Percentiles rank a stretch among this genome's conserved stretches.
Conservation (phyloP, 1,140 invertebrate species). For the Brachionus rubens region DNA sequence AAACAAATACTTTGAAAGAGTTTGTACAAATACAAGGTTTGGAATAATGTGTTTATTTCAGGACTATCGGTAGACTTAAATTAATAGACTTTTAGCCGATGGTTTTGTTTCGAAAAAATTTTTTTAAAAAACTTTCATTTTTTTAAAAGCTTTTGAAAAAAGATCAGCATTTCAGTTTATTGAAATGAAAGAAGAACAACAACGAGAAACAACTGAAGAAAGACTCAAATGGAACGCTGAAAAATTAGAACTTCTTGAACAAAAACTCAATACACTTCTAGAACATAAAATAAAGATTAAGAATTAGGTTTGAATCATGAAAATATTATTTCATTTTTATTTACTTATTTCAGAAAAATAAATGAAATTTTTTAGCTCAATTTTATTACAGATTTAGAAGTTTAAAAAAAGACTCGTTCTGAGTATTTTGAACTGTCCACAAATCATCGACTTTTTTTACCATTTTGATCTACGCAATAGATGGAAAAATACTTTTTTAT, state of each 20-base stretch:
- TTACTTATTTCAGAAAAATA: too few species aligned
- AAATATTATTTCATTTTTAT: not conserved
- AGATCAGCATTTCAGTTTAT: not conserved
- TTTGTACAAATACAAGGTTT: too few species aligned
- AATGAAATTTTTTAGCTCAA: too few species aligned
- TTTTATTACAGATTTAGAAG: too few species aligned
- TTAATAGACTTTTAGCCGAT: not conserved
- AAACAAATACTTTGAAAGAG: too few species aligned
- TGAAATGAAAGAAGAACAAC: conserved; percentile 24
- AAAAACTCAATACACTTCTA: not conserved
- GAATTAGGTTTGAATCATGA: not conserved
- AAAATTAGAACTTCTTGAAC: not conserved
- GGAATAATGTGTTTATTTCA: too few species aligned
- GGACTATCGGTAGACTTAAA: not conserved
- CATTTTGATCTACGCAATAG: too few species aligned
- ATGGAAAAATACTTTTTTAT: too few species aligned
- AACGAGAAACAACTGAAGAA: not conserved
- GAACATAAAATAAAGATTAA: not conserved
- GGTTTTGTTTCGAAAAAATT: not conserved
- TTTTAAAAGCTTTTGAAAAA: not conserved
- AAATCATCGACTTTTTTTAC: too few species aligned
- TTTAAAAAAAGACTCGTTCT: too few species aligned
- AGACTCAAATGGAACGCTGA: not conserved
- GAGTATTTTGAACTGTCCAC: too few species aligned
- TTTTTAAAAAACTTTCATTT: not conserved